Conservation (phyloP, 2,888 invertebrate species). For the Frankliniella fusca region DNA sequence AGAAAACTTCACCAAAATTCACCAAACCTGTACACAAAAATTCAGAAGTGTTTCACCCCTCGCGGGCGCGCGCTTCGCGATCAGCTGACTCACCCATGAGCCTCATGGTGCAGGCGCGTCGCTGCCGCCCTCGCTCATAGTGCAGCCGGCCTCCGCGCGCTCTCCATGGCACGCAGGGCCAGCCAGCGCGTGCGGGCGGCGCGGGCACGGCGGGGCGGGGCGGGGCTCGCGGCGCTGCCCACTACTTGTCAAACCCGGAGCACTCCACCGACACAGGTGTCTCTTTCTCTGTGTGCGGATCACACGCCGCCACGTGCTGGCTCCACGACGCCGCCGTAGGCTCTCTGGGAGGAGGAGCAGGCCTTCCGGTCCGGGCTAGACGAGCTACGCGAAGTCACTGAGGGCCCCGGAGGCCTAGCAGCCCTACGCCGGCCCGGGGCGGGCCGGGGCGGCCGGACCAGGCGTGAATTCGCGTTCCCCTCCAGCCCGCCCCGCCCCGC, state of each 20-base stretch:
- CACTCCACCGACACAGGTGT: too few species aligned
- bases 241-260: too few species aligned
- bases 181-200: neutral
- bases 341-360: too few species aligned
- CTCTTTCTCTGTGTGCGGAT: neutral
- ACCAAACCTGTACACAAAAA: too few species aligned
- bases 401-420: neutral
- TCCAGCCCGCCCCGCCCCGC: conserved; percentile 2
- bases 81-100: neutral
- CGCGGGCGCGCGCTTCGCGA: too few species aligned
- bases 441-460: neutral
- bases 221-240: neutral
- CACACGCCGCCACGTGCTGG: neutral
- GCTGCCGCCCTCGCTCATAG: neutral
- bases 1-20: too few species aligned
- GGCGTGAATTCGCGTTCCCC: neutral
- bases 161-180: neutral
- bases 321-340: neutral
- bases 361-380: neutral
- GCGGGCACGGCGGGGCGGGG: neutral
- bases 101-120: neutral
- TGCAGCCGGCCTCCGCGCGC: neutral
- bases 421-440: neutral
- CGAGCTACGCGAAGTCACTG: conserved; percentile 15
- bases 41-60: too few species aligned